phyloP scores from a whole-genome alignment of 2,888 invertebrate species.

The Xestia c-nigrum region DNA sequence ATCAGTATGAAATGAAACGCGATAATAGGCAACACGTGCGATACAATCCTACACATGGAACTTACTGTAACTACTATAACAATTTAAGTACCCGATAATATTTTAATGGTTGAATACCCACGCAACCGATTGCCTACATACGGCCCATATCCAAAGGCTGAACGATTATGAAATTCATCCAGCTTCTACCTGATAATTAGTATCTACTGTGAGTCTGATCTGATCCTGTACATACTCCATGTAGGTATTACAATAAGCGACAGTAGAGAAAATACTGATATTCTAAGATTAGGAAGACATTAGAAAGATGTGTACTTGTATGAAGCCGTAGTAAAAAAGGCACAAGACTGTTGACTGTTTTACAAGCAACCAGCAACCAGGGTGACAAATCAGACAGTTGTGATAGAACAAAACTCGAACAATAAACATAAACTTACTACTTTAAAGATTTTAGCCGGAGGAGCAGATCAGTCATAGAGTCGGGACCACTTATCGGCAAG shows the following conservation, averaged over 20 bases:
- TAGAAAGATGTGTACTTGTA: not conserved
- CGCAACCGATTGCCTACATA: conserved; percentile 3
- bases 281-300: not conserved
- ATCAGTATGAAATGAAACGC: conserved; percentile 18
- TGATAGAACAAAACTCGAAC: not conserved
- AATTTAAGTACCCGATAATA: conserved; percentile 28
- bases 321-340: not conserved
- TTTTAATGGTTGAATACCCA: conserved; percentile 30
- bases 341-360: not conserved
- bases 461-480: not conserved
- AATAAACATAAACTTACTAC: not conserved
- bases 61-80: conserved; percentile 13
- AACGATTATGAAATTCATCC: not conserved
- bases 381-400: not conserved
- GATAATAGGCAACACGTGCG: conserved; percentile 1
- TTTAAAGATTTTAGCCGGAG: not conserved
- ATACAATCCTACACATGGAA: not conserved
- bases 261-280: not conserved
- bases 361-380: not conserved
- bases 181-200: too few relatives aligned
- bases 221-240: not conserved
- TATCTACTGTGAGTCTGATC: not conserved
- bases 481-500: not conserved
- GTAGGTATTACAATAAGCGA: not conserved
- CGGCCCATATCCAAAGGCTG: not conserved